Conservation (phyloP, 1,140 invertebrate species). For the Brachionus sp. region DNA sequence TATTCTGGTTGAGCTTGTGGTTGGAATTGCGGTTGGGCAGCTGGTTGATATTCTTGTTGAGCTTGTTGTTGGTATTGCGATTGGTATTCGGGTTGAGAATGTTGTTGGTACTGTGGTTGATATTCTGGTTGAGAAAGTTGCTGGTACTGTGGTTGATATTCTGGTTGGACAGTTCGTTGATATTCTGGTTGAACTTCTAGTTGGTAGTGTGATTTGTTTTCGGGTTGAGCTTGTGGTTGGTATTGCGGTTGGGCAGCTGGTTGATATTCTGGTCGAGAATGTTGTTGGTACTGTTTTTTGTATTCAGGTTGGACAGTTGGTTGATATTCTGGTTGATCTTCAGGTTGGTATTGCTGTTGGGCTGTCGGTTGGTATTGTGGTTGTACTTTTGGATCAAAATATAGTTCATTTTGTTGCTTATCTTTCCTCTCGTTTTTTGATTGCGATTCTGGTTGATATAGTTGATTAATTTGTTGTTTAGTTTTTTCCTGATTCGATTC, state of each 20-base stretch:
- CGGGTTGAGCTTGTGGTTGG: neutral
- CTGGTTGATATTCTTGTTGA: neutral
- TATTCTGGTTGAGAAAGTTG: neutral
- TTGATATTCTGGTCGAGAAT: neutral
- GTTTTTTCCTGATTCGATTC: too few relatives aligned
- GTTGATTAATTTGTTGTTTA: too few relatives aligned
- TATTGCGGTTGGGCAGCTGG: neutral
- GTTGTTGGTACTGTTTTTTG: too few relatives aligned
- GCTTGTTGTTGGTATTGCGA: neutral
- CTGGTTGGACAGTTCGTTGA: neutral
- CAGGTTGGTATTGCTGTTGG: neutral
- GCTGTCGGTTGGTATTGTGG: neutral
- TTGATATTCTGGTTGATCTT: neutral
- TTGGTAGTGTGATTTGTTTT: neutral
- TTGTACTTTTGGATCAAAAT: neutral
- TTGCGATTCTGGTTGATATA: neutral
- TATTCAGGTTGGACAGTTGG: neutral
- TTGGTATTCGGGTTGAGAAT: neutral
- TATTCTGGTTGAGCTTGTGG: neutral
- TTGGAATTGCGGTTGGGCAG: neutral
- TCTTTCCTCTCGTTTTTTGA: neutral
- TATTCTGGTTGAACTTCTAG: neutral
- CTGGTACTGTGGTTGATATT: neutral
- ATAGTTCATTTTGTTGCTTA: neutral
- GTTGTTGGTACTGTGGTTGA: neutral